Base-by-base conservation (phyloP, 1,140 invertebrate genomes). In the Calephelis virginiensis region DNA sequence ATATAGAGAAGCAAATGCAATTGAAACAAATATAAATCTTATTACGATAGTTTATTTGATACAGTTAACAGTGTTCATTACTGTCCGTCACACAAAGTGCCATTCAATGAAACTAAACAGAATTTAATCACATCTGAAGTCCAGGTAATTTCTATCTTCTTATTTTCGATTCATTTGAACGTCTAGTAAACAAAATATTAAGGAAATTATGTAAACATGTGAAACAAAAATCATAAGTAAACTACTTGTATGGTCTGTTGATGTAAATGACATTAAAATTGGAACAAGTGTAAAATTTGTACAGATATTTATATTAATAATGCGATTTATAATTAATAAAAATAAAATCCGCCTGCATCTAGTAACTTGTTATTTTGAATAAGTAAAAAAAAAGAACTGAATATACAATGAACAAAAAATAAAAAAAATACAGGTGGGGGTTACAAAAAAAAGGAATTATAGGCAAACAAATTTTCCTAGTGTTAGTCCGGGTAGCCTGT, bases 111-210 rank as follows among this genome's bases (percentile, higher is more conserved):
- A 17, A 17, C 17, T 17, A 53, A 6, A 11, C 17, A 17, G 9
- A n/a, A 62, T 11, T 49, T 56, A 38, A 12, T 63, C 11, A 6
- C 47, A 63, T 49, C 28, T 50, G 17, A n/a, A 37, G 11, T 64
- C 28, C 12, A 5, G 28, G 10, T 46, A 6, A 37, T 13, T 53
- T 50, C 48, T 83, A 90, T 86, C 87, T 85, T 84, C 87, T 78
- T 69, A 89, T 77, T 72, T 90, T 90, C 38, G 87, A 85, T 62
- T 90, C 87, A 67, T 87, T 90, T 14, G 85, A 80, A 61, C 87
- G 78, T 69, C 87, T 87, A 79, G 85, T 90, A 78, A 76, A 72
- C 53, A 56, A 17, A 72, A 56, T 60, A 77, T 86, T 86, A 86
- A 88, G 80, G 80, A 82, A 79, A 69, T 73, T 61, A 49, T 59